Evolutionary conservation across 35 echinoderm and acorn worm species (phyloP).

Genomic region (Antedon bifida): DNA sequence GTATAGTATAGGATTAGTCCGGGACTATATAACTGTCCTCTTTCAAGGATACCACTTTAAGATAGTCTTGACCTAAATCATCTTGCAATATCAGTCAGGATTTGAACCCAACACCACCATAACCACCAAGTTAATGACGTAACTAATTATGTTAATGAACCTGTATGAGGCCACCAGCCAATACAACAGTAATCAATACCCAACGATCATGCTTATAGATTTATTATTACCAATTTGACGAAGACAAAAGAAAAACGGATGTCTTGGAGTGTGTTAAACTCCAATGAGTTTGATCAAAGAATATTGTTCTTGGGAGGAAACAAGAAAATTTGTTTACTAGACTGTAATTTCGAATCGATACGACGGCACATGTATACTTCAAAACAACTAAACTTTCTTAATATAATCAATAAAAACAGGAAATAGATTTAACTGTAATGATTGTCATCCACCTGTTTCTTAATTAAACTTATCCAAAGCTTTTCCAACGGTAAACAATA

Average conservation of each 20-base stretch:
- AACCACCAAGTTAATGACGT: background rate
- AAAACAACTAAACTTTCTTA: background rate
- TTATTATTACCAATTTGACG: background rate
- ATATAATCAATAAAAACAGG: background rate
- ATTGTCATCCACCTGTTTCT: background rate
- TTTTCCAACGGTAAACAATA: no score
- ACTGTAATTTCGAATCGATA: background rate
- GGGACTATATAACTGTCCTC: no score
- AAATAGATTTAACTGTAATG: background rate
- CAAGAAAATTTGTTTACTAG: background rate
- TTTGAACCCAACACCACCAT: no score
- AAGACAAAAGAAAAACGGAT: background rate
- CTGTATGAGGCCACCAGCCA: background rate
- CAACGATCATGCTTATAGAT: background rate
- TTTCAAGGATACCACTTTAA: no score
- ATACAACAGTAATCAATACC: background rate
- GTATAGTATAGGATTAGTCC: no score
- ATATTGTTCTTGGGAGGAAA: background rate
- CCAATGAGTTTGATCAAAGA: background rate
- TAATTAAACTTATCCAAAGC: background rate
- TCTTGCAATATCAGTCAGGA: no score
- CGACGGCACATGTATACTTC: background rate
- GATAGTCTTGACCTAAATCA: no score
- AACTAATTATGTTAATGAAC: background rate
- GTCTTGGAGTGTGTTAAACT: background rate